phyloP scores from a whole-genome alignment of 2,113 vertebrate genomes.

The Toxotes jaculatrix region DNA sequence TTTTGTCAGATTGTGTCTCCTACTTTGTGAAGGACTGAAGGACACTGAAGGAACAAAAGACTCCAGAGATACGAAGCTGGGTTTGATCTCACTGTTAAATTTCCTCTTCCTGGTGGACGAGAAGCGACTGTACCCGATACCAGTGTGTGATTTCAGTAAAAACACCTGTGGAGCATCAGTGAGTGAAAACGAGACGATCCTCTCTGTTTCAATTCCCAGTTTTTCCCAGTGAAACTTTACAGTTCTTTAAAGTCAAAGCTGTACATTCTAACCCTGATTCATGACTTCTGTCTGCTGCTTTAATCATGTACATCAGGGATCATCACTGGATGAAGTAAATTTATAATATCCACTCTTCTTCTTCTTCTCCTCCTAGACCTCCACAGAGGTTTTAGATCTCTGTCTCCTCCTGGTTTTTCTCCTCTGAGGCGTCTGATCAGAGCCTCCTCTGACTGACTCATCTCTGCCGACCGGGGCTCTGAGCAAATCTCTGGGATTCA shows the following conservation, averaged over 20 bases:
- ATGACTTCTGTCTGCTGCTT: no score
- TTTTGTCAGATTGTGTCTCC: background rate
- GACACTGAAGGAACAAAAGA: conserved; percentile 19
- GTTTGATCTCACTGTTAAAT: conserved; percentile 5
- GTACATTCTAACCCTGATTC: no score
- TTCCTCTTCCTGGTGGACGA: background rate
- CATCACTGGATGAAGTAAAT: no score
- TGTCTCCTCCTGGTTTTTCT: conserved; percentile 2
- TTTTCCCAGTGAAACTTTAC: no score
- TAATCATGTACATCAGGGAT: no score
- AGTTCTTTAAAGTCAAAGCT: background rate
- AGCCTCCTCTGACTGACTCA: conserved; percentile 25
- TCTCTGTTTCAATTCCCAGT: background rate
- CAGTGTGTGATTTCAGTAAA: background rate
- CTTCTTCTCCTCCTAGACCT: background rate
- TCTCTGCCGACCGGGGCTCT: conserved; percentile 4
- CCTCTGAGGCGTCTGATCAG: conserved; percentile 13
- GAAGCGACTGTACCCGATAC: background rate
- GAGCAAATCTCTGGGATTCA: conserved; percentile 39
- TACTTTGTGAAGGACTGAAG: conserved; percentile 14
- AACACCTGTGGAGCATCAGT: background rate
- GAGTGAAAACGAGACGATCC: background rate
- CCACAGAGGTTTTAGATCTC: background rate
- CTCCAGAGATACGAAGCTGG: background rate
- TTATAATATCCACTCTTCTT: background rate